Evolutionary conservation across 2,797 vertebrate species (phyloP).

Genomic region (Pteropus rufus): DNA sequence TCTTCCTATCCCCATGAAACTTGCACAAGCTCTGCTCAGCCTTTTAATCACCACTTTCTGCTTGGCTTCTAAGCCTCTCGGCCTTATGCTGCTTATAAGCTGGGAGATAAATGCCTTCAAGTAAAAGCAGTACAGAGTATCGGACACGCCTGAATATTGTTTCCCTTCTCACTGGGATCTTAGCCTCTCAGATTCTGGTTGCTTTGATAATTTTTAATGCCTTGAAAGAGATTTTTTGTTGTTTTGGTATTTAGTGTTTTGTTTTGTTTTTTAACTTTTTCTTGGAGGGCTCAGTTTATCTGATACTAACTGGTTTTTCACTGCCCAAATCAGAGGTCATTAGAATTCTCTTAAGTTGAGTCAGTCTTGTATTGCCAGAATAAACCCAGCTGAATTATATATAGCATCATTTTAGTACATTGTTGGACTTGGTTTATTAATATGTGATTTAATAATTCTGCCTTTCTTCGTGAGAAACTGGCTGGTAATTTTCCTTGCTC

Average conservation of each 20-base stretch:
- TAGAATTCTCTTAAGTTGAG: background rate
- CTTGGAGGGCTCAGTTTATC: background rate
- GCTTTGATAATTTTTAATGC: background rate
- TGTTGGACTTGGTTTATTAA: background rate
- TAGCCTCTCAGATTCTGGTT: background rate
- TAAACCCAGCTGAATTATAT: background rate
- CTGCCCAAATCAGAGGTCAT: background rate
- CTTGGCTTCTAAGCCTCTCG: background rate
- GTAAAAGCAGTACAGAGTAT: background rate
- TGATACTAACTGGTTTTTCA: background rate
- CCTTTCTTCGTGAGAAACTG: background rate
- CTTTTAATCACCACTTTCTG: background rate
- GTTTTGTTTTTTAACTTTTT: background rate
- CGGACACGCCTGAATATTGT: background rate
- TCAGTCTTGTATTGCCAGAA: background rate
- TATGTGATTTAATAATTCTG: background rate
- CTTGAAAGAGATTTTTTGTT: background rate
- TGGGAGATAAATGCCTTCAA: background rate
- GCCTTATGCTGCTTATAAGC: background rate
- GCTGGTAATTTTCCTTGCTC: background rate
- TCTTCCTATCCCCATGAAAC: background rate
- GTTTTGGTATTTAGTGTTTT: background rate
- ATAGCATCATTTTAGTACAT: background rate
- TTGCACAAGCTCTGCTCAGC: background rate
- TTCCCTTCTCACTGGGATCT: background rate